These are phyloP conservation scores for Phoxinus phoxinus DNA, from an alignment of 2,113 vertebrate genomes.

Conservation along the genomic window DNA sequence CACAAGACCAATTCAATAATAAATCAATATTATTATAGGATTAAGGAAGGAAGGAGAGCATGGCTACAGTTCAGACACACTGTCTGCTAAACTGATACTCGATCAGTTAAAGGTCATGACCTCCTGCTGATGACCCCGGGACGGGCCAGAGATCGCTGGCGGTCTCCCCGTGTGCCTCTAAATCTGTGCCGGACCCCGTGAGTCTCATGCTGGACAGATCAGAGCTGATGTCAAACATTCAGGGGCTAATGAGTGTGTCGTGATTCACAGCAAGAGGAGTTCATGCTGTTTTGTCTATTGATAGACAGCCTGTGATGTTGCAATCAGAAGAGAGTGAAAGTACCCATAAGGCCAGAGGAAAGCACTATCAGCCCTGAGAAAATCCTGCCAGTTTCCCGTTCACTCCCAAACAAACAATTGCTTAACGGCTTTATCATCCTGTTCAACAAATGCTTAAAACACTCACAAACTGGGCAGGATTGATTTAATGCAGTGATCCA, in stretches of 20 bases:
- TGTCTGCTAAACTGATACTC: slow-evolving; percentile 52
- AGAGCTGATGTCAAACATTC: background rate
- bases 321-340: slow-evolving; percentile 8
- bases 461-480: background rate
- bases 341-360: slow-evolving; percentile 37
- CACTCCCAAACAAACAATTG: background rate
- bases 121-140: slow-evolving; percentile 54
- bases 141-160: slow-evolving; percentile 40
- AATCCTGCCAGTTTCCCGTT: background rate
- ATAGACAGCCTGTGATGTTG: background rate
- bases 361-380: background rate
- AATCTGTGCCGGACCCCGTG: too few species aligned
- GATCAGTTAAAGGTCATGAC: slow-evolving; percentile 61
- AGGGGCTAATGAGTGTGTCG: background rate
- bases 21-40: too few species aligned
- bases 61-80: slow-evolving; percentile 22
- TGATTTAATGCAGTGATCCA: background rate
- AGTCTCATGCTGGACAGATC: too few species aligned
- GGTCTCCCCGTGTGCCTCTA: slow-evolving; percentile 46
- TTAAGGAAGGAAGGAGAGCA: background rate
- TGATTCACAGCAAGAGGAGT: background rate
- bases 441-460: slow-evolving; percentile 17
- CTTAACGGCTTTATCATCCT: background rate
- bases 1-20: too few species aligned
- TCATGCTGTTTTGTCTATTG: background rate